Evolutionary conservation across 2,797 vertebrate genomes (phyloP).

Genomic region (Neopelma chrysocephalum): DNA sequence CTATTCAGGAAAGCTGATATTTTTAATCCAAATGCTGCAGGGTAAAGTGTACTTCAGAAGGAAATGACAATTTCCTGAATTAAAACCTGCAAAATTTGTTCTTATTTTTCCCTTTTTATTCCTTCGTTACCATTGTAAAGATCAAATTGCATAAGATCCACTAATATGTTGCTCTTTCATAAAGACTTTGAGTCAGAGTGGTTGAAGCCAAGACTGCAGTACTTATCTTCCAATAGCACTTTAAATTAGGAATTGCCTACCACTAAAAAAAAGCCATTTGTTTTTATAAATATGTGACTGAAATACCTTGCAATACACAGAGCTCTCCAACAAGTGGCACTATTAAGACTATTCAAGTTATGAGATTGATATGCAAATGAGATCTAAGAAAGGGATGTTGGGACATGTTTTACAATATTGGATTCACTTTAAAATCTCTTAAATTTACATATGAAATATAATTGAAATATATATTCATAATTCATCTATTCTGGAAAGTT

Average conservation of each 20-base stretch:
- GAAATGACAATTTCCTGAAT: slow-evolving; percentile 9
- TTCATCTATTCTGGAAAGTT: slow-evolving; percentile 14
- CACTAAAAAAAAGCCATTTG: background rate
- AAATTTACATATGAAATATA: slow-evolving; percentile 44
- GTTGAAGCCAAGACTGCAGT: background rate
- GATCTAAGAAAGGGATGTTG: slow-evolving; percentile 55
- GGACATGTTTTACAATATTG: slow-evolving; percentile 61
- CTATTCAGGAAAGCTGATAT: background rate
- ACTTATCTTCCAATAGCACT: background rate
- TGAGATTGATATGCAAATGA: slow-evolving; percentile 58
- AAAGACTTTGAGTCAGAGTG: background rate
- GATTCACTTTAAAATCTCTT: slow-evolving; percentile 26
- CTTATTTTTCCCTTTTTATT: background rate
- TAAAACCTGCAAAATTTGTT: background rate
- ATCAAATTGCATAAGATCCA: background rate
- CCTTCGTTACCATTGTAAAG: background rate
- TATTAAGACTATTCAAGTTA: slow-evolving; percentile 57
- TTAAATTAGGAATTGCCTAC: slow-evolving; percentile 33
- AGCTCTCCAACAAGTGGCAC: slow-evolving; percentile 29
- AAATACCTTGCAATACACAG: slow-evolving; percentile 39
- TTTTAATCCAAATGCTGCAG: background rate
- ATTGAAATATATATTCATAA: background rate
- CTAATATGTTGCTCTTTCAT: background rate
- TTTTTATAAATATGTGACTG: slow-evolving; percentile 11
- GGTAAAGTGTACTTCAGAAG: background rate